Percentiles rank a stretch among this genome's conserved stretches.
These are phyloP conservation scores for Oncorhynchus masou DNA, from an alignment of 2,113 vertebrate genomes.

Conservation along the genomic window DNA sequence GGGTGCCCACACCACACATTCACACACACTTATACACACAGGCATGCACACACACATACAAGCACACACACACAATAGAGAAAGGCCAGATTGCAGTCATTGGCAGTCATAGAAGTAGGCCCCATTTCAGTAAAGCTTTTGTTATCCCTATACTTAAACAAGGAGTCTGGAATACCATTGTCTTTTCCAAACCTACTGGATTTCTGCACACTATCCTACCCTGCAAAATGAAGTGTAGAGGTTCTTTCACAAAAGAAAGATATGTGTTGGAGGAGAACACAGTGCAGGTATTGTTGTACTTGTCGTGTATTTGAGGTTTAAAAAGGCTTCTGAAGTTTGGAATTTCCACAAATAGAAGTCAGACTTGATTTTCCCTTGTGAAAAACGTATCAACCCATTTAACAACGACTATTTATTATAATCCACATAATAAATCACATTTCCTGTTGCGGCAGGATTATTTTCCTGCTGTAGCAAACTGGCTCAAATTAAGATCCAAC, in stretches of 20 bases:
- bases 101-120: background rate
- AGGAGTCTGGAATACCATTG: background rate
- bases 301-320: too few species aligned
- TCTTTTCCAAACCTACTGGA: background rate
- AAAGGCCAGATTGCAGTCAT: slow-evolving; percentile 1
- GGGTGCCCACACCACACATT: background rate
- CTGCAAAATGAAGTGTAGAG: background rate
- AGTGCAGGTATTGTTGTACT: too few species aligned
- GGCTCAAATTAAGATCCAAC: too few species aligned
- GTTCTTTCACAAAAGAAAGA: background rate
- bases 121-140: background rate
- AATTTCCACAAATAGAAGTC: too few species aligned
- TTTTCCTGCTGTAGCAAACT: too few species aligned
- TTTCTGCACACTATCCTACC: background rate
- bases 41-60: background rate
- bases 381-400: too few species aligned
- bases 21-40: slow-evolving; percentile 5
- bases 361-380: too few species aligned
- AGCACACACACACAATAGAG: background rate
- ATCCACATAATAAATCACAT: too few species aligned
- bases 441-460: too few species aligned
- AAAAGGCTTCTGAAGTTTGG: too few species aligned
- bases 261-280: background rate
- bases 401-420: too few species aligned
- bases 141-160: background rate